Base-by-base conservation (phyloP, 2,888 invertebrate genomes). In the Drosophila gaucha region DNA sequence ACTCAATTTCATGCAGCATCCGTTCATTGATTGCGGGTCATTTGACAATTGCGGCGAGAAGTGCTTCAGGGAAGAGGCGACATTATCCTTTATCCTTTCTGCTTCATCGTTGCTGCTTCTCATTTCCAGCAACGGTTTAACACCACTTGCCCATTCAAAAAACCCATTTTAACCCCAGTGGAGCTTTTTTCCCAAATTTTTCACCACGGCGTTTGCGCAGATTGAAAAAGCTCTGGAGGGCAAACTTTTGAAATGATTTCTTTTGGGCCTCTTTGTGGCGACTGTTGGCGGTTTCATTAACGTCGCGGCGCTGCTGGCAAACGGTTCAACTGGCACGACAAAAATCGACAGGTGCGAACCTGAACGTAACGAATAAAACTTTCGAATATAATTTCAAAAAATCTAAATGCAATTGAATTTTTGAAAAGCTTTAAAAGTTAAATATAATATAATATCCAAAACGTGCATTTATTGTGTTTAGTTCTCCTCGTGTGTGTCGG, bases 261-360 rank as follows among this genome's bases (percentile, higher is more conserved):
- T 52, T 44, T 71, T 54, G 52, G 64, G 66, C 68, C 60, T 72
- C n/a, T n/a, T n/a, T n/a, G 58, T 38, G 24, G 30, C 39, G 50
- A 39, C 43, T 39, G 52, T 62, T 73, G 70, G 52, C 59, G 66
- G 77, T 68, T 80, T 83, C 89, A 89, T 89, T 89, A 78, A 76
- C 83, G 72, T 76, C 79, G 85, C 77, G 85, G 66, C 78, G 78
- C 70, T 89, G 80, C 74, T 84, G 80, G 77, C 67, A 76, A 78
- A 71, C 86, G 85, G 74, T 82, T 74, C 52, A 50, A 59, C 66
- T 54, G 44, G 38, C 35, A 38, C 51, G 43, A 51, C 33, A 4
- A 36, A 20, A n/a, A 18, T 51, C 63, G 64, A 39, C 64, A 58
- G 58, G 62, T 67, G 65, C 49, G 58, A 52, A 43, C 22, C 26